These are phyloP conservation scores for Beroe forskalii DNA, from an alignment of 37 sponge, comb jelly and placozoan genomes.

Conservation along the genomic window DNA sequence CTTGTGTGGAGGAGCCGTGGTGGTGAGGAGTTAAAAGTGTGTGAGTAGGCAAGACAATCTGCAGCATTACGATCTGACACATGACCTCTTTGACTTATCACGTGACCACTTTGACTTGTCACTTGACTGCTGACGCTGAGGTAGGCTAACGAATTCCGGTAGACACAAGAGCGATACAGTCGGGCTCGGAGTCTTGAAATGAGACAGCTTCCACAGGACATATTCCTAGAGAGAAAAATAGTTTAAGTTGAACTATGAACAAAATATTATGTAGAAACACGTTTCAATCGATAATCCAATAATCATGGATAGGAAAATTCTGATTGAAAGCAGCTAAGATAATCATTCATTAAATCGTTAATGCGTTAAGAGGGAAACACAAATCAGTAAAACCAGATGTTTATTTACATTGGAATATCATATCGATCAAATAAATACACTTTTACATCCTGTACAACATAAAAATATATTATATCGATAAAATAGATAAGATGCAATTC, in stretches of 20 bases:
- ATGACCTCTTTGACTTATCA: not conserved
- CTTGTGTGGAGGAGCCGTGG: slow-evolving; percentile 9
- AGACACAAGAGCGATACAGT: not conserved
- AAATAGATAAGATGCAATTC: no score
- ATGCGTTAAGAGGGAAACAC: not conserved
- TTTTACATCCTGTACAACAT: not conserved
- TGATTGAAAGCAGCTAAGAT: no score
- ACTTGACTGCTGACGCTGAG: no score
- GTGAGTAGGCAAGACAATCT: not conserved
- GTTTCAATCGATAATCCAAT: no score
- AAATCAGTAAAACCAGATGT: not conserved
- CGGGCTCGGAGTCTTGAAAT: not conserved
- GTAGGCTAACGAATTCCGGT: no score
- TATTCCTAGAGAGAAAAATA: no score
- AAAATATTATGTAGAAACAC: no score
- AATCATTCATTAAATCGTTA: no score
- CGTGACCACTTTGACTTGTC: not conserved
- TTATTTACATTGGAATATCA: not conserved
- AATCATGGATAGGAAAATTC: no score
- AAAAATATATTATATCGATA: no score
- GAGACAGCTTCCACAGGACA: no score
- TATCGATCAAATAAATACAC: not conserved
- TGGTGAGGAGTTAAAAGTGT: not conserved
- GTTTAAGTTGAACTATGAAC: no score
- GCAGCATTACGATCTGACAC: not conserved